A percentile compares a stretch with the other conserved stretches of the same genome.
Conservation (phyloP, 2,797 vertebrate species). For the Pogoniulus pusillus region DNA sequence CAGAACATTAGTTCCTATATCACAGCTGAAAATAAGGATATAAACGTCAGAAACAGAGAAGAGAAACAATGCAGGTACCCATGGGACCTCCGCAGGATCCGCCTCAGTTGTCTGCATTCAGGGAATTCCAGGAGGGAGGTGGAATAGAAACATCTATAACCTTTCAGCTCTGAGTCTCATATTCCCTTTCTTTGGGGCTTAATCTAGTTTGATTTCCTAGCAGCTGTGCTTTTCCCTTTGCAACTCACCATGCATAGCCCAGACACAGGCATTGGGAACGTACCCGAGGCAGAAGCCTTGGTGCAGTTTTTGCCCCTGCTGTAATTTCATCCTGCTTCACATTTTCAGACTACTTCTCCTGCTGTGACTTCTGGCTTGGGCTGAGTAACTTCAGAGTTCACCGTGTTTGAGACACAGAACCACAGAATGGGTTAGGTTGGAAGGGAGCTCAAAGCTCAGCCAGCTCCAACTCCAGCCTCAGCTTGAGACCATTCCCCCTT, state of each 20-base stretch:
- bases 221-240: not conserved
- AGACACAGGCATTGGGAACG: not conserved
- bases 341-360: not conserved
- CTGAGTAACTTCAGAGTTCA: not conserved
- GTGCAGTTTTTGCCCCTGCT: not conserved
- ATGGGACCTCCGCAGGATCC: conserved; percentile 8
- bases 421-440: too few relatives aligned
- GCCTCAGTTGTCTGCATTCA: conserved; percentile 8
- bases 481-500: too few relatives aligned
- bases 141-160: conserved; percentile 22
- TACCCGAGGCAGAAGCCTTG: not conserved
- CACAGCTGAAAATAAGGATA: conserved; percentile 50
- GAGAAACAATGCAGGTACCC: conserved; percentile 18
- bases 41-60: conserved; percentile 53
- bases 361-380: not conserved
- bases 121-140: conserved; percentile 18
- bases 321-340: not conserved
- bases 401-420: rapidly evolving
- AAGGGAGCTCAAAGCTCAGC: too few relatives aligned
- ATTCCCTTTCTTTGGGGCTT: conserved; percentile 4
- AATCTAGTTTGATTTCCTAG: conserved; percentile 4
- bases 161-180: not conserved
- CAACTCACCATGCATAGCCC: not conserved
- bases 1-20: conserved; percentile 42
- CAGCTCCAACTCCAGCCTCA: too few relatives aligned